These are phyloP conservation scores for Chrysomela aeneicollis DNA, from an alignment of 2,888 invertebrate genomes.

Conservation along the genomic window DNA sequence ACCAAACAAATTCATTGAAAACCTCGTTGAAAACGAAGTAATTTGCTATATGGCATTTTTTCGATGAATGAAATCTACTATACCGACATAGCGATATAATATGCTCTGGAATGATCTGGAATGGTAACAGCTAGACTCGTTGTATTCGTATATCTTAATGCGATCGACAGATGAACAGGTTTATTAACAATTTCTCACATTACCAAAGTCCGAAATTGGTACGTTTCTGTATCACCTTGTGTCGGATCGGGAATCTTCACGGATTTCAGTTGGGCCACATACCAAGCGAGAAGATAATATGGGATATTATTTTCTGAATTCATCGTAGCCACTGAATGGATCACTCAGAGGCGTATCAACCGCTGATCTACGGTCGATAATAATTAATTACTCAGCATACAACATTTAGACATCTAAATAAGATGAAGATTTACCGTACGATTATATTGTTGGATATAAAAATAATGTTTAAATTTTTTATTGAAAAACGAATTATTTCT, in stretches of 20 bases:
- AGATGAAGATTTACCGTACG: too few species aligned
- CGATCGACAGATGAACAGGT: constrained; percentile 49
- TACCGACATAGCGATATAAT: too few species aligned
- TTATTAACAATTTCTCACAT: constrained; percentile 50
- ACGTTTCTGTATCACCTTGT: constrained; percentile 44
- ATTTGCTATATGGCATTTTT: too few species aligned
- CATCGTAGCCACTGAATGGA: not conserved
- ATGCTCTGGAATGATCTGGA: not conserved
- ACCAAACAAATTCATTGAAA: too few species aligned
- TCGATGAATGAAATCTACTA: too few species aligned
- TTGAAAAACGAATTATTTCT: too few species aligned
- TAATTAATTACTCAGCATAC: too few species aligned
- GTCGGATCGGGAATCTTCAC: constrained; percentile 46
- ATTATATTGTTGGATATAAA: too few species aligned
- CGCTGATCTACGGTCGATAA: too few species aligned
- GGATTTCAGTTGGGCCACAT: constrained; percentile 28
- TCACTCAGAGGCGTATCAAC: not conserved
- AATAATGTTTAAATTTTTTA: too few species aligned
- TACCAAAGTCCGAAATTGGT: constrained; percentile 44
- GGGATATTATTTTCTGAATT: constrained; percentile 1
- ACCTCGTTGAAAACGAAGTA: too few species aligned
- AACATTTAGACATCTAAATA: too few species aligned
- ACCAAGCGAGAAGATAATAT: constrained; percentile 20
- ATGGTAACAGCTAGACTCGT: constrained; percentile 38
- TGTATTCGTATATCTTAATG: constrained; percentile 44